Percentiles rank a stretch among this genome's conserved stretches.
Conservation (phyloP, 1,140 invertebrate species). For the Gonatopus flavifemur region DNA sequence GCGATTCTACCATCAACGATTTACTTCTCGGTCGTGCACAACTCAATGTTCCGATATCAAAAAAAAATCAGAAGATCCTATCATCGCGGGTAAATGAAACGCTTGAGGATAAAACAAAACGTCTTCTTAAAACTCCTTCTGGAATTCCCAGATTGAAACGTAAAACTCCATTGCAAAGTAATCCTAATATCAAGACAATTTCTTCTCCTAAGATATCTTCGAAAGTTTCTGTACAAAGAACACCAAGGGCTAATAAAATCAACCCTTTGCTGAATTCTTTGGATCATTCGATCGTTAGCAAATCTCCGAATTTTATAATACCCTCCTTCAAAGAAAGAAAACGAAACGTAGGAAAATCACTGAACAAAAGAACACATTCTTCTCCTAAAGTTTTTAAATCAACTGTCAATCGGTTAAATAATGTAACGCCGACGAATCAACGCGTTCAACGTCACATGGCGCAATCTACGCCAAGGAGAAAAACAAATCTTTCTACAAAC, state of each 20-base stretch:
- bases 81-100: no score
- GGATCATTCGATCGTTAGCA: slow-evolving; percentile 34
- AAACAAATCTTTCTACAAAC: slow-evolving; percentile 10
- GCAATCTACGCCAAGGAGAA: slow-evolving; percentile 27
- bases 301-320: slow-evolving; percentile 35
- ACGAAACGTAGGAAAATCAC: neutral
- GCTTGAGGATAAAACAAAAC: no score
- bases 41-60: no score
- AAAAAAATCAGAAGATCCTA: no score
- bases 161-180: no score
- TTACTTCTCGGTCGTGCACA: neutral
- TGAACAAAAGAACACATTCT: neutral
- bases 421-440: neutral
- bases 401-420: slow-evolving; percentile 7
- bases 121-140: no score
- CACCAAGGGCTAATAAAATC: no score
- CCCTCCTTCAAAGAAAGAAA: slow-evolving; percentile 5
- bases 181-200: no score
- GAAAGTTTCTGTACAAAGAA: no score
- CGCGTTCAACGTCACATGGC: slow-evolving; percentile 4
- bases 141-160: no score
- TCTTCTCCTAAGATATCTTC: no score
- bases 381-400: slow-evolving; percentile 2
- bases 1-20: slow-evolving; percentile 8
- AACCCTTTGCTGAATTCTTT: no score